A percentile compares a stretch with the other conserved stretches of the same genome.
These are phyloP conservation scores for Melipona beecheii DNA, from an alignment of 2,888 invertebrate species.

Conservation along the genomic window DNA sequence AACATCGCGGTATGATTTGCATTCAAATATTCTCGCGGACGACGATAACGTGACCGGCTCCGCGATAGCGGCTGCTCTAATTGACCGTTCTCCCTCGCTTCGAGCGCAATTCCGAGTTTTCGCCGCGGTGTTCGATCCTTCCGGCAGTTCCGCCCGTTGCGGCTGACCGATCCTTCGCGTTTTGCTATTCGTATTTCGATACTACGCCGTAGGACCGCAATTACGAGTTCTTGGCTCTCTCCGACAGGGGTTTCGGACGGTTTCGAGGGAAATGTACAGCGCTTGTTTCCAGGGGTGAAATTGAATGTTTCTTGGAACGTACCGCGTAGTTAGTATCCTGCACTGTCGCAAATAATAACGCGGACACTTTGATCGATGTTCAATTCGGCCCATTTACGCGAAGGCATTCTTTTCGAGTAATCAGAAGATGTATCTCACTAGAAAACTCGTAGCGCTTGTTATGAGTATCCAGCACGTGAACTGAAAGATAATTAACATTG, in stretches of 20 bases:
- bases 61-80: constrained; percentile 7
- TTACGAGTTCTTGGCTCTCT: not conserved
- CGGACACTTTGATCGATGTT: too few species aligned
- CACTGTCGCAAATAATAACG: too few species aligned
- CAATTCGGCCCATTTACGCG: too few species aligned
- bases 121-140: too few species aligned
- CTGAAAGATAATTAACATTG: too few species aligned
- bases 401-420: too few species aligned
- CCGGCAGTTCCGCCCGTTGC: too few species aligned
- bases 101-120: too few species aligned
- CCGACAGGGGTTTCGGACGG: not conserved
- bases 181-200: not conserved
- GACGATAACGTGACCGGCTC: constrained; percentile 18
- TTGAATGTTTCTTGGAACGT: not conserved
- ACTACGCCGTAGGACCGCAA: not conserved
- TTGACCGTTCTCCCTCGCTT: not conserved
- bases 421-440: too few species aligned
- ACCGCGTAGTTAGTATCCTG: not conserved
- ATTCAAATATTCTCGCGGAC: constrained; percentile 16
- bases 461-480: too few species aligned
- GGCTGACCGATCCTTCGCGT: too few species aligned
- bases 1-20: constrained; percentile 44
- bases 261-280: not conserved
- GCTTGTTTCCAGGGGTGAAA: not conserved
- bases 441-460: too few species aligned